Evolutionary conservation across 2,113 vertebrate genomes (phyloP), one percentile per base, ranked within the genome.

Genomic region (Carassius auratus): DNA sequence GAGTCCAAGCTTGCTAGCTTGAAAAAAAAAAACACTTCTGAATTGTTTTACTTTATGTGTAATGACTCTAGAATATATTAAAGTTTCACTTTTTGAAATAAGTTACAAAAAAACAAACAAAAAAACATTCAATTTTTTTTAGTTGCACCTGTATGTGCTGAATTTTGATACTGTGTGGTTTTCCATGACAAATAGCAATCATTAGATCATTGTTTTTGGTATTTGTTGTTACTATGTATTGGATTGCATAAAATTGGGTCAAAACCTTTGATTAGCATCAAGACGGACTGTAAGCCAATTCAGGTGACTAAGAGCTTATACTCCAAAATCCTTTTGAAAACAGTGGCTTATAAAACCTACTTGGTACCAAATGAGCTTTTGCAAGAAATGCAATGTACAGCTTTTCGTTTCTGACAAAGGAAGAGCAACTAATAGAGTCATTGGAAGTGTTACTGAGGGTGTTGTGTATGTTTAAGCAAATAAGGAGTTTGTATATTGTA

Each of bases 301-400:
- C 85, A 86, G 62, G 48, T 57, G 85, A 86, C 23, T 55, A 17
- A 55, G 36, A 38, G 75, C 75, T 85, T 85, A 85, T 4, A 76
- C 48, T 55, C 26, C 71, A 82, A 83, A 76, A 33, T 50, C 45
- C 71, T 23, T 23, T 45, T 30, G 17, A 68, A 82, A 42, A 76
- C 26, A 74, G n/a, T 81, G 42, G 23, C 52, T 19, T 21, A 84
- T 83, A 74, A 45, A 30, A 57, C 30, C 36, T 42, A n/a, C 9
- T 42, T 71, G 36, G 42, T n/a, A 78, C 23, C 10, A 5, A 33
- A 15, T 62, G n/a, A 36, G 9, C 30, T 30, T 30, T 30, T 30
- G 30, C 30, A 78, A 77, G 52, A 77, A 57, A 57, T 19, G 4
- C 30, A 59, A 36, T 57, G 8, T 77, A 21, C 52, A 1, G 59